These are phyloP conservation scores for Dromococcyx pavoninus DNA, from an alignment of 2,797 vertebrate species.

Conservation along the genomic window DNA sequence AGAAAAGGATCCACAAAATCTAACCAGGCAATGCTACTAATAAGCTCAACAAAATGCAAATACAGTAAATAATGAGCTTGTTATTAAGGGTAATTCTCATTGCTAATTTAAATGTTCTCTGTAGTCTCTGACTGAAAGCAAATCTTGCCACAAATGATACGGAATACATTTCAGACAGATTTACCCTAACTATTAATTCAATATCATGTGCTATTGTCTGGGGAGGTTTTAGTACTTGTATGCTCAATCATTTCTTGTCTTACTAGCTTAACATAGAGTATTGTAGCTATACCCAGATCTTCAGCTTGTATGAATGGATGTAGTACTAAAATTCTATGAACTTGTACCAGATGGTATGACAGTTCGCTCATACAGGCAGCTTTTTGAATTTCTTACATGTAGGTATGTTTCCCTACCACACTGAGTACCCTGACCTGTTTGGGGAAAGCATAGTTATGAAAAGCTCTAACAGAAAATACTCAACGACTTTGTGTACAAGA, in stretches of 20 bases:
- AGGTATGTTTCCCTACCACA: background rate
- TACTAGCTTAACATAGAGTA: background rate
- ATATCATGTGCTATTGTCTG: background rate
- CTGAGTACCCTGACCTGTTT: background rate
- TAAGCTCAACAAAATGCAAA: conserved; percentile 9
- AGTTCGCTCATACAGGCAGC: background rate
- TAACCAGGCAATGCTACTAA: background rate
- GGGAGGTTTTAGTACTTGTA: background rate
- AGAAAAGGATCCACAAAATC: background rate
- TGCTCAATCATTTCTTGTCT: background rate
- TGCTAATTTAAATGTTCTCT: background rate
- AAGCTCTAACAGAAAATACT: background rate
- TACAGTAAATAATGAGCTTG: conserved; percentile 20
- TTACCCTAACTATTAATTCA: background rate
- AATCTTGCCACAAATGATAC: background rate
- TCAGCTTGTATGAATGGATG: background rate
- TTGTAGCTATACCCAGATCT: background rate
- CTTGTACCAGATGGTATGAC: background rate
- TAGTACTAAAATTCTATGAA: background rate
- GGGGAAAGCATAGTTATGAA: background rate
- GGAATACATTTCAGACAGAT: background rate
- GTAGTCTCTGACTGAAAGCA: background rate
- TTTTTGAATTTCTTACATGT: background rate
- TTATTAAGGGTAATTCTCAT: conserved; percentile 8
- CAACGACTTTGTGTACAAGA: background rate